Conservation (phyloP, 2,113 vertebrate species). For the Apaloderma vittatum region DNA sequence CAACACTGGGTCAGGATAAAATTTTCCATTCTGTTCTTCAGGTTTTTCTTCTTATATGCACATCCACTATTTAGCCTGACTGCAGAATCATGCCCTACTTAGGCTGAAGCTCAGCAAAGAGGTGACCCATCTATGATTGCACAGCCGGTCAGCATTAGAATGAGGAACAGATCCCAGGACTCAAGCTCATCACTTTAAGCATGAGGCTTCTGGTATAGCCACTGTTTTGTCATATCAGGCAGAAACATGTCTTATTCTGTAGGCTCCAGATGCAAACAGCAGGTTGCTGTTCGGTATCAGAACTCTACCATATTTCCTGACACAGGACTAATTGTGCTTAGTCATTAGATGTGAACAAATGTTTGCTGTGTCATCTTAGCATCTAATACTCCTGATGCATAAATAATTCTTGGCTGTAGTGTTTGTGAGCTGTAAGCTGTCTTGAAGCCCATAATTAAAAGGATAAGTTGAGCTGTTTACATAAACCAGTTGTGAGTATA, state of each 20-base stretch:
- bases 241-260: background rate
- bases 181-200: background rate
- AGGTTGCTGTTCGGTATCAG: background rate
- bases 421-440: conserved; percentile 1
- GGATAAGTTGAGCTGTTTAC: conserved; percentile 22
- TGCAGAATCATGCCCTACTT: background rate
- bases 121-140: background rate
- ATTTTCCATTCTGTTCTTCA: background rate
- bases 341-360: background rate
- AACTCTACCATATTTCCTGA: background rate
- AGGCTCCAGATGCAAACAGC: background rate
- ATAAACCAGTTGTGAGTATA: conserved; percentile 3
- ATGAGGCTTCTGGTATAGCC: background rate
- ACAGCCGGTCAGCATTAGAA: background rate
- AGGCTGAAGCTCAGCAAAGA: background rate
- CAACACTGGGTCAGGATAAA: background rate
- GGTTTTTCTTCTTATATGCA: background rate
- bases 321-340: background rate
- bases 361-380: conserved; percentile 11
- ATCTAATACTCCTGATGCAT: background rate
- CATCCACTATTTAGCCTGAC: background rate
- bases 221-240: background rate
- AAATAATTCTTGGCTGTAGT: conserved; percentile 29
- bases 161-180: background rate
- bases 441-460: conserved; percentile 16